phyloP scores from a whole-genome alignment of 2,113 vertebrate species.

The Desmodus rotundus region DNA sequence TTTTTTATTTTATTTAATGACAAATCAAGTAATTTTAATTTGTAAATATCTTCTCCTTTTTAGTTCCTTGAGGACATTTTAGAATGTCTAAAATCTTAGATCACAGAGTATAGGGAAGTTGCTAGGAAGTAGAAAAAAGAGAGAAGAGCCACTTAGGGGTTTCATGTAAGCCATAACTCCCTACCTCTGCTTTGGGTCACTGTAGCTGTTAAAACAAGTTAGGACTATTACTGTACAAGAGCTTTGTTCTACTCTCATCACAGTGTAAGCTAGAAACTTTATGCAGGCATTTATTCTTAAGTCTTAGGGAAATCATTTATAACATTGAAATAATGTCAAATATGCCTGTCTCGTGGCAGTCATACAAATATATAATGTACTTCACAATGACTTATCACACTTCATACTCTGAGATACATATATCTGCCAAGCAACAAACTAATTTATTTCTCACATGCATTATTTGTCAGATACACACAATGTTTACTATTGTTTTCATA shows the following conservation, averaged over 20 bases:
- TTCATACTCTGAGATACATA: background rate
- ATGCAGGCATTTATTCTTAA: background rate
- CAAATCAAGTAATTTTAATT: background rate
- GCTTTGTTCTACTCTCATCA: background rate
- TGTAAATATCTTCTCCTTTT: background rate
- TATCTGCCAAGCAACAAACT: background rate
- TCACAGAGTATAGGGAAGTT: background rate
- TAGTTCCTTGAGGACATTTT: background rate
- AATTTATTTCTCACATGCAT: background rate
- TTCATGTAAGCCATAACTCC: background rate
- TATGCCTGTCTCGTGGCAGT: background rate
- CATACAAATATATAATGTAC: background rate
- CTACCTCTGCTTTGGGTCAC: background rate
- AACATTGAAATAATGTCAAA: background rate
- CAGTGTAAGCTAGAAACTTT: background rate
- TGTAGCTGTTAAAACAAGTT: fast-evolving
- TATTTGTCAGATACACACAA: background rate
- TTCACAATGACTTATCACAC: background rate
- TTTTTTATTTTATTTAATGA: background rate
- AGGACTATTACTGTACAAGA: too few relatives aligned
- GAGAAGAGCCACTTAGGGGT: too few relatives aligned
- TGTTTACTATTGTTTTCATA: background rate
- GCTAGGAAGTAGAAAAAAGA: background rate
- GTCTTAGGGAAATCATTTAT: background rate
- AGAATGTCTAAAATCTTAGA: background rate